Evolutionary conservation across 2,113 vertebrate genomes (phyloP), one percentile per base, ranked within the genome.

Genomic region (Aplodontia rufa): DNA sequence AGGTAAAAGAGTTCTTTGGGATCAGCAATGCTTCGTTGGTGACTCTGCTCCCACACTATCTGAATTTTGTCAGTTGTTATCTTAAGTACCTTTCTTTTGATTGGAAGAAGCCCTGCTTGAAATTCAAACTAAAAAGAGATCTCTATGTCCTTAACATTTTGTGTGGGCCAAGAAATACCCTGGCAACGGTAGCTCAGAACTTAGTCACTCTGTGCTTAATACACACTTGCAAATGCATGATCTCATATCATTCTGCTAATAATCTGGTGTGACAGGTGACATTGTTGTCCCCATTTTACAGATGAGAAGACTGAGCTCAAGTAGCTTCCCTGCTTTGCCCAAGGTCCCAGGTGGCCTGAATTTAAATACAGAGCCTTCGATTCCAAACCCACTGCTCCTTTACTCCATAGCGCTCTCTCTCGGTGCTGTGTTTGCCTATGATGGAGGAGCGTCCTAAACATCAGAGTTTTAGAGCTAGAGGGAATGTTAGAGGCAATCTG

Each of bases 171-270:
- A 5, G 22, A 42, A 76, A 26, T 45, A 92, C 13, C 40, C 22
- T 94, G 95, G 85, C 88, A 51, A 40, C 6, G 3, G 91, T 9
- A 90, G 45, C 93, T 90, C 71, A 91, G 83, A 72, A 62, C 40
- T n/a, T 47, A 64, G 79, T 74, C 84, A 69, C 24, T 71, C 28
- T n/a, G 13, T 42, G 47, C 85, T 45, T 13, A 32, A 4, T 47
- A 68, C 12, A 47, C 17, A 32, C 40, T 92, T 72, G 47, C 35
- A 81, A 51, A 75, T 47, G 40, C 40, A 40, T 4, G 40, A 8
- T 74, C 28, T 68, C 40, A 2, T n/a, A n/a, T n/a, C 4, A 16
- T 92, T 45, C 62, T 58, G 42, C 6, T 6, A 62, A 24, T 42
- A 74, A 45, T 86, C 8, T 19, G 14, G 9, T 19, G 28, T 45